Conservation (phyloP, 1,140 invertebrate species). For the Asobara japonica region DNA sequence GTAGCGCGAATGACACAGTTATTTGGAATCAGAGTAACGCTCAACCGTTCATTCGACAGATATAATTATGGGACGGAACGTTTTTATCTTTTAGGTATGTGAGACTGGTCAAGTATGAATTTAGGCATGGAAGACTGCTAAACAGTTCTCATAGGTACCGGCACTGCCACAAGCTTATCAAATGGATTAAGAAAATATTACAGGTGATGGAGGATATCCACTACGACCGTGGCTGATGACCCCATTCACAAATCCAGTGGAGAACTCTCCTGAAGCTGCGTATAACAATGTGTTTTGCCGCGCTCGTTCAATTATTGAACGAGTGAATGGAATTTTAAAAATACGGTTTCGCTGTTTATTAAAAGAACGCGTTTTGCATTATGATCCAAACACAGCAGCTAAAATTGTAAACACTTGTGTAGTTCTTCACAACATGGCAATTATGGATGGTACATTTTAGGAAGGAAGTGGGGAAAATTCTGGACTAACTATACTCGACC, state of each 20-base stretch:
- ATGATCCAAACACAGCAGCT: constrained; percentile 52
- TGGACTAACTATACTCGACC: not conserved
- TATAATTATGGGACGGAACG: constrained; percentile 1
- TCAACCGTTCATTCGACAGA: not conserved
- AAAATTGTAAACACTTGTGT: constrained; percentile 60
- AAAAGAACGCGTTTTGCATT: constrained; percentile 53
- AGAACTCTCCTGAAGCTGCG: constrained; percentile 38
- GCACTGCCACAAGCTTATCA: too few relatives aligned
- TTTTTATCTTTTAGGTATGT: constrained; percentile 27
- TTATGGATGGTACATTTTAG: not conserved
- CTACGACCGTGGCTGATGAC: constrained; percentile 57
- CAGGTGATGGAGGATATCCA: constrained; percentile 58
- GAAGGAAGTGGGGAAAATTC: not conserved
- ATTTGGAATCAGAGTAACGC: constrained; percentile 39
- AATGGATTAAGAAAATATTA: too few relatives aligned
- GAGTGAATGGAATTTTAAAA: constrained; percentile 55
- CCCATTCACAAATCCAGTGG: constrained; percentile 40
- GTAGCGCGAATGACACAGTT: constrained; percentile 35
- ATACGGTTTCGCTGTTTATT: constrained; percentile 54
- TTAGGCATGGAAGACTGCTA: too few relatives aligned
- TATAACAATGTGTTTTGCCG: constrained; percentile 46
- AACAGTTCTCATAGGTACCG: too few relatives aligned
- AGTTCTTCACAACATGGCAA: constrained; percentile 49
- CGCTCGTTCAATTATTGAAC: constrained; percentile 51
- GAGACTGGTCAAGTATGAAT: too few relatives aligned